These are phyloP conservation scores for Acronicta psi DNA, from an alignment of 2,888 invertebrate species.

Conservation along the genomic window DNA sequence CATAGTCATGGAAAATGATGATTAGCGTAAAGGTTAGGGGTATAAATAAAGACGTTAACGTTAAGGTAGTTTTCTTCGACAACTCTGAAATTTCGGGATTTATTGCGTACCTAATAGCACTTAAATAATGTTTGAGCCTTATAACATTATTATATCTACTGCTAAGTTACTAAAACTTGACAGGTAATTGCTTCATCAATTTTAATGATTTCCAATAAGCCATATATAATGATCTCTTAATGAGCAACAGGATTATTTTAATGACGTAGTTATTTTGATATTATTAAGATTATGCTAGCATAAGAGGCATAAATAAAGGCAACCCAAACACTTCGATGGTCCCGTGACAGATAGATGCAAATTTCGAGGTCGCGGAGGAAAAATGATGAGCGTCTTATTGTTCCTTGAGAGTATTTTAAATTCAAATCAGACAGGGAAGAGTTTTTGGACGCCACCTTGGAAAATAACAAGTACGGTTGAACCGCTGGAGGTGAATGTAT, in stretches of 20 bases:
- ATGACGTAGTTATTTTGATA: slow-evolving; percentile 4
- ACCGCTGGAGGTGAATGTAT: slow-evolving; percentile 38
- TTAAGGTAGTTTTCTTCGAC: slow-evolving; percentile 67
- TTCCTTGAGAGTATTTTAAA: slow-evolving; percentile 74
- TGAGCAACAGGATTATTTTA: slow-evolving; percentile 17
- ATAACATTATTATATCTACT: no score
- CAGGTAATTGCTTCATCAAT: slow-evolving; percentile 45
- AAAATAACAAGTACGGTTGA: slow-evolving; percentile 60
- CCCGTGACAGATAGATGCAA: slow-evolving; percentile 68
- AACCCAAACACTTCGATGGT: slow-evolving; percentile 62
- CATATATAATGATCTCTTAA: slow-evolving; percentile 4
- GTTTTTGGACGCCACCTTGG: slow-evolving; percentile 64
- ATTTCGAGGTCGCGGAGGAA: slow-evolving; percentile 58
- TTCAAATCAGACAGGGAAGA: slow-evolving; percentile 73
- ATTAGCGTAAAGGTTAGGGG: slow-evolving; percentile 61
- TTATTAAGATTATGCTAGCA: slow-evolving; percentile 15
- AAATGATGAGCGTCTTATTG: slow-evolving; percentile 73
- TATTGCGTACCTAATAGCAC: slow-evolving; percentile 69
- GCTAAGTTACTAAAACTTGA: no score
- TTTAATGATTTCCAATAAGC: slow-evolving; percentile 18
- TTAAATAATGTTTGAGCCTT: slow-evolving; percentile 59
- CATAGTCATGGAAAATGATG: slow-evolving; percentile 65
- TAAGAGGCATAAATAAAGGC: slow-evolving; percentile 39
- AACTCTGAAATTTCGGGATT: slow-evolving; percentile 69
- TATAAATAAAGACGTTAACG: slow-evolving; percentile 73